Evolutionary conservation across 1,140 invertebrate species (phyloP), one percentile per base, ranked within the genome.

Genomic region (Calliphora vicina): DNA sequence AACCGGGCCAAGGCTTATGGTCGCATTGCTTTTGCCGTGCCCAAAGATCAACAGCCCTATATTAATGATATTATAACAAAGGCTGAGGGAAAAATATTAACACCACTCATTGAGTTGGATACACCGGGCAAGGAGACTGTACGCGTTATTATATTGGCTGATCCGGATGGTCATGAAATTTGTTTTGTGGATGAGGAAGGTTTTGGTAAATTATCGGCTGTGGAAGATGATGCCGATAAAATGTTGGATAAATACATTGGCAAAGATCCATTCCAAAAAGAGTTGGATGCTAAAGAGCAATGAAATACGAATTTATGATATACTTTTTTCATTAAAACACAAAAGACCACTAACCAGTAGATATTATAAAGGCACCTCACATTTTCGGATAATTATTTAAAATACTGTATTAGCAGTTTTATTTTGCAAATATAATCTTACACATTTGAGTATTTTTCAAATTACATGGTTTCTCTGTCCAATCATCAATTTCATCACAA

Each of bases 141-240:
- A 0, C 93, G 96, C 84, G 99, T 99, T 29, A 96, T 99, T 25
- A 99, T 99, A 87, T 91, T 99, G 9, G 96, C 96, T 35, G 98
- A 99, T 93, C 98, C 98, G 1, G 97, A 99, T 92, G 97, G 94
- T 1, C 98, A 99, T 92, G 98, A 99, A 92, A 99, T 99, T 84
- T 99, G 98, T 91, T 99, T 99, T 92, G 99, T 99, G 17, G 98
- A 98, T 85, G 97, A 99, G 87, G 97, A 99, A 92, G 97, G 94
- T 29, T 99, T 98, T 91, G 91, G 94, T 35, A 92, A 98, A 88
- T 91, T 99, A 35, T 99, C 98, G 0, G 92, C 96, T 87, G 93
- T 97, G 13, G 98, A 99, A 88, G 94, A 95, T 12, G 93, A 95
- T 82, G 97, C 95, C 76, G 95, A 98, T 86, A 90, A 92, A 67